Base-by-base conservation (phyloP, 2,113 vertebrate genomes). In the Microcebus lehilahytsara region DNA sequence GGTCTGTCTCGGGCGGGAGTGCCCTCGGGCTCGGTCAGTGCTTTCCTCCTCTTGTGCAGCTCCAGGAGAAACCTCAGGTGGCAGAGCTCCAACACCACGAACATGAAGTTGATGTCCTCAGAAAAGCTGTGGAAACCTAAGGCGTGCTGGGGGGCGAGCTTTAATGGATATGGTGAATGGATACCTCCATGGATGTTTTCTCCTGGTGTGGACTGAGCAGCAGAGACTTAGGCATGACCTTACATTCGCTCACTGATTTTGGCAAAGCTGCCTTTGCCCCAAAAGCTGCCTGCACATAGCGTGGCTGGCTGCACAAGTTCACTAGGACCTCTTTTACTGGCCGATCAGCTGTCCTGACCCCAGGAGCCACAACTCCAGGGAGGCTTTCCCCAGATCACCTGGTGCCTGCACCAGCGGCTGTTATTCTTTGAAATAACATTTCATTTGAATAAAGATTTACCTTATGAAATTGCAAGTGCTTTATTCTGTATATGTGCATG, bases 11-110 rank as follows among this genome's bases (percentile, higher is more conserved):
- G 99, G 98, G 98, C 99, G 99, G 94, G 99, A 99, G 6, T 99
- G 98, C 2, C 99, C 96, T 99, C 98, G 0, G 99, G 99, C 85
- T 99, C 99, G 0, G 99, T 99, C 87, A 99, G 98, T 0, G 99
- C 99, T 95, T 99, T 99, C 60, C 98, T 98, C 95, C 98, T 98
- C 96, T 99, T 99, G 97, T 99, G 99, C 96, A 99, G 96, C 98
- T 99, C 99, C 98, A 99, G 85, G 72, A 99, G 92, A 10, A 99
- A 99, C 99, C 99, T 97, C 85, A 99, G 98, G n/a, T 99, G 98
- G 98, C 99, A 99, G 89, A 99, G 99, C 97, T 99, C 99, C 98
- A 99, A 91, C 34, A 99, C 99, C 1, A 99, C 99, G 17, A 99
- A 99, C 42, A 99, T 99, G 2, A 99, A 99, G 96, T 99, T 98